Base-by-base conservation (phyloP, 2,113 vertebrate genomes). In the Odontesthes bonariensis region DNA sequence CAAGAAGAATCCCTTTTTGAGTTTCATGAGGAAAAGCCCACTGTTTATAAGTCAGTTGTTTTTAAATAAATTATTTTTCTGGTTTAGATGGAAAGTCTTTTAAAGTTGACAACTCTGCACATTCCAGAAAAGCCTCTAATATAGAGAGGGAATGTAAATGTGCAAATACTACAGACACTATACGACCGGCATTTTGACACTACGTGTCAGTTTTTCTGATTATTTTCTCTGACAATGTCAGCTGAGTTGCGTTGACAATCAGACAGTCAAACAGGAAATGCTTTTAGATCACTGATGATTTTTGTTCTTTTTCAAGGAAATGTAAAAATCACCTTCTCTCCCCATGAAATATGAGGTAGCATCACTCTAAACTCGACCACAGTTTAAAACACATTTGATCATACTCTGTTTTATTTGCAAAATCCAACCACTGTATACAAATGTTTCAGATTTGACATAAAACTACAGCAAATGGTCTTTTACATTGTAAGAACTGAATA, bases 191-290 rank as follows among this genome's bases (percentile, higher is more conserved):
- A 38, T 56, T 53, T 35, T 46, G 23, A 58, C 56, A 2, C 17
- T n/a, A n/a, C n/a, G 0, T 38, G 8, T 49, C 20, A 38, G 27
- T 47, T 46, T 53, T 31, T 8, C 17, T 35, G 23, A 33, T 35
- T 1, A 27, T 3, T 55, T 42, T 71, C 49, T n/a, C 35, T 52
- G 33, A 6, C 58, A 58, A 33, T 38, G n/a, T 46, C 17, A 22
- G 13, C 0, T 72, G 56, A 2, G 19, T 47, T 52, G 17, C 3
- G 31, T 16, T 33, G 17, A 75, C 42, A 44, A 3, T 44, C 13
- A 44, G 8, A 42, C 13, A 44, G 27, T 55, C 19, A 67, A 79
- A 73, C 19, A 4, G 57, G 14, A 64, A 82, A 53, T 55, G 19
- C 54, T 60, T 44, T 7, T 5, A 23, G 6, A 42, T 66, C 49